Percentiles rank a stretch among this genome's conserved stretches.
Conservation (phyloP, 1,140 invertebrate genomes). For the Leptopilina boulardi region DNA sequence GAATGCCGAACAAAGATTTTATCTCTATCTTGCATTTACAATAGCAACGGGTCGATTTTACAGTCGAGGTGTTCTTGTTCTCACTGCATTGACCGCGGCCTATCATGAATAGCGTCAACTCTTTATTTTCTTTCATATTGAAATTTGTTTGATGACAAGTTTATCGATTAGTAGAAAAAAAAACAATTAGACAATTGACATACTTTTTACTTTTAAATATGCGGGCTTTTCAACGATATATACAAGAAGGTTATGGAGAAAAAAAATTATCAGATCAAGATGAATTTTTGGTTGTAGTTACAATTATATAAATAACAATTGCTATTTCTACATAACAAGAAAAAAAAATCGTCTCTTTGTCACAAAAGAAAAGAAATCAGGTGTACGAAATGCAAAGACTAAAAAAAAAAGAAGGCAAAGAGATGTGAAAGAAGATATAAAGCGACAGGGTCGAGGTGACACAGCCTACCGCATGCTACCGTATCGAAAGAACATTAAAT, state of each 20-base stretch:
- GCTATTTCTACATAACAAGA: too few species aligned
- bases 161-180: too few species aligned
- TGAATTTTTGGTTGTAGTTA: too few species aligned
- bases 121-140: not conserved
- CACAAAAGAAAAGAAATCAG: not conserved
- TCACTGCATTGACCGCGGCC: not conserved
- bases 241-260: too few species aligned
- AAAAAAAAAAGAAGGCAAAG: not conserved
- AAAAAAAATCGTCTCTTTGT: not conserved
- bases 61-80: slow-evolving; percentile 28
- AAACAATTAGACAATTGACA: not conserved
- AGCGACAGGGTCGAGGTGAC: slow-evolving; percentile 12
- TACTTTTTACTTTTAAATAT: not conserved
- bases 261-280: too few species aligned
- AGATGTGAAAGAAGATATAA: slow-evolving; percentile 31
- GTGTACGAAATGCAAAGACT: not conserved
- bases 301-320: too few species aligned
- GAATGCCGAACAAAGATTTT: slow-evolving; percentile 54
- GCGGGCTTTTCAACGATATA: too few species aligned
- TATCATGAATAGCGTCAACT: not conserved
- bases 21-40: slow-evolving; percentile 49
- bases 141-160: too few species aligned
- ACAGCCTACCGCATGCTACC: slow-evolving; percentile 29
- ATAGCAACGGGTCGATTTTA: slow-evolving; percentile 29
- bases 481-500: slow-evolving; percentile 33